Conservation (phyloP, 2,797 vertebrate species). For the Pseudochaenichthys georgianus region DNA sequence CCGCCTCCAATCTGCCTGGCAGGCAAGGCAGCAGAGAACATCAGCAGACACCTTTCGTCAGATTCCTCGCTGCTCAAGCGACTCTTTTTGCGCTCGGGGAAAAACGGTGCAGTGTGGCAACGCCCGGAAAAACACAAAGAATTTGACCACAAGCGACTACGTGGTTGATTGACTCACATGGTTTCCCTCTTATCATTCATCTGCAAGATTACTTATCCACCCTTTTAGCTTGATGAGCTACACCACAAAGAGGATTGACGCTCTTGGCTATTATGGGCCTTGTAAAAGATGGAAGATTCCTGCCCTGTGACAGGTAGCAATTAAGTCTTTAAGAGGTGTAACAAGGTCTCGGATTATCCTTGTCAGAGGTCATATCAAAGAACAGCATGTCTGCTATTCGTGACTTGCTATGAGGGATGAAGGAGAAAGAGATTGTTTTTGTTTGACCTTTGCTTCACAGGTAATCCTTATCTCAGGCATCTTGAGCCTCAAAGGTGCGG, state of each 20-base stretch:
- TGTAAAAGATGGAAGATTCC: conserved; percentile 75
- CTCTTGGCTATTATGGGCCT: conserved; percentile 64
- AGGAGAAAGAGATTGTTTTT: conserved; percentile 48
- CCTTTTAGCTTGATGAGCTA: conserved; percentile 70
- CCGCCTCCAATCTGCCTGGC: conserved; percentile 34
- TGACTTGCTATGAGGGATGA: conserved; percentile 49
- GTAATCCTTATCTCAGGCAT: conserved; percentile 66
- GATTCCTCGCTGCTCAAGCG: conserved; percentile 29
- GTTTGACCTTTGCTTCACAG: conserved; percentile 60
- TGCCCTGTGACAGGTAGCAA: conserved; percentile 78
- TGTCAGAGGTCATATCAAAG: conserved; percentile 63
- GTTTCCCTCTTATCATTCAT: conserved; percentile 69
- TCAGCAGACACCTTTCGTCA: conserved; percentile 14
- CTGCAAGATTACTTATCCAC: conserved; percentile 71
- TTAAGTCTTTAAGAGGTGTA: conserved; percentile 76
- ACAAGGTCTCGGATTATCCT: conserved; percentile 70
- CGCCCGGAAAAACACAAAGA: conserved; percentile 48
- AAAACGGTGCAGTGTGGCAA: conserved; percentile 34
- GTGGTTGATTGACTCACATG: conserved; percentile 51
- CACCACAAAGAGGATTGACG: conserved; percentile 73
- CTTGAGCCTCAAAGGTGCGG: conserved; percentile 53
- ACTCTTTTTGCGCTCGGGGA: conserved; percentile 41
- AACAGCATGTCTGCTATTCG: conserved; percentile 42
- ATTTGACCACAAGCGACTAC: conserved; percentile 50
- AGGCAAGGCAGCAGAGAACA: conserved; percentile 29